phyloP scores from a whole-genome alignment of 2,797 vertebrate species.

The Remorina albescens region DNA sequence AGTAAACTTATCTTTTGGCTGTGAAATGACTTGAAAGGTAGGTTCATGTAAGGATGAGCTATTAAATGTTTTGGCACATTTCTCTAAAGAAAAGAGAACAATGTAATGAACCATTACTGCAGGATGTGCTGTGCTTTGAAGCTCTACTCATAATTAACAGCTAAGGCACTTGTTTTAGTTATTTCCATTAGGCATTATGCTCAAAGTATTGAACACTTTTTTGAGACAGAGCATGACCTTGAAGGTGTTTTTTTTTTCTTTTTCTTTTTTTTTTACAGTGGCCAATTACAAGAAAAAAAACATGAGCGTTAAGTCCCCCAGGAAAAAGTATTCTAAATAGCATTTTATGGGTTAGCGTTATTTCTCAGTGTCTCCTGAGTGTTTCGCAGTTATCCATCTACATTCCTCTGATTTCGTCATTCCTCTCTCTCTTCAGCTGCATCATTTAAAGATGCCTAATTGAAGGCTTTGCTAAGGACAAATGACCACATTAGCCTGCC shows the following conservation, averaged over 20 bases:
- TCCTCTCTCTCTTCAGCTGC: constrained; percentile 57
- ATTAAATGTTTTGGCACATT: constrained; percentile 31
- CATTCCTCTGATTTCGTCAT: constrained; percentile 59
- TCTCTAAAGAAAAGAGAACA: constrained; percentile 36
- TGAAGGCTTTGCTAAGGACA: constrained; percentile 79
- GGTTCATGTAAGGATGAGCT: constrained; percentile 41
- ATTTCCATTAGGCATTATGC: constrained; percentile 37
- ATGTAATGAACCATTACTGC: constrained; percentile 39
- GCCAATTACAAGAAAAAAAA: constrained; percentile 46
- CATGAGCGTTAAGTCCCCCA: constrained; percentile 12
- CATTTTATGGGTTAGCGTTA: constrained; percentile 57
- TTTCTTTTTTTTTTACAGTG: constrained; percentile 22
- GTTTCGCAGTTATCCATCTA: constrained; percentile 57
- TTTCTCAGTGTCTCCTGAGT: constrained; percentile 60
- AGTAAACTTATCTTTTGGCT: constrained; percentile 34
- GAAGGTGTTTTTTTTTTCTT: constrained; percentile 35
- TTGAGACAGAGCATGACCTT: constrained; percentile 37
- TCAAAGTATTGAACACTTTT: constrained; percentile 26
- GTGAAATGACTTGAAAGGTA: constrained; percentile 41
- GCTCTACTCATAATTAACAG: constrained; percentile 48
- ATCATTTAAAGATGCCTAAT: constrained; percentile 80
- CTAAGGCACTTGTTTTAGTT: constrained; percentile 31
- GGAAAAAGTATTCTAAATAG: constrained; percentile 47
- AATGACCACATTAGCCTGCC: constrained; percentile 78
- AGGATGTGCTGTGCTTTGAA: constrained; percentile 53